These are phyloP conservation scores for Gymnosoma rotundatum DNA, from an alignment of 2,888 invertebrate species.

Conservation along the genomic window DNA sequence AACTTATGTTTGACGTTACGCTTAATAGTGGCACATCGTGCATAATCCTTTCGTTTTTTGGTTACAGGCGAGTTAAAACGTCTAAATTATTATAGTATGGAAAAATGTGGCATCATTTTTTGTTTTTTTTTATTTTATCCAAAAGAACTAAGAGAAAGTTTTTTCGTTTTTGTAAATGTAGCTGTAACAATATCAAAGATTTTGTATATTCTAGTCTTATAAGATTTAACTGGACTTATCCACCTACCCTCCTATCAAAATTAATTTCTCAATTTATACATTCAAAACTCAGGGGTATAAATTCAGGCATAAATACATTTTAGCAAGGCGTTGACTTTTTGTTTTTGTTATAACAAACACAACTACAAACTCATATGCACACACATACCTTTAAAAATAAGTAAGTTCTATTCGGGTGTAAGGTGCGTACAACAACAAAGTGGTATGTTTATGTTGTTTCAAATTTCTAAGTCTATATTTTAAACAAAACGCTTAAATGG, in stretches of 20 bases:
- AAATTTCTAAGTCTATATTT: slow-evolving; percentile 31
- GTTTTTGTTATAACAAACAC: slow-evolving; percentile 77
- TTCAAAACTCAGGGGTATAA: slow-evolving; percentile 16
- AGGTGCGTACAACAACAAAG: slow-evolving; percentile 23
- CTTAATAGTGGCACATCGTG: too few relatives aligned
- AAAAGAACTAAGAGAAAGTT: too few relatives aligned
- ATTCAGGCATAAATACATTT: slow-evolving; percentile 74
- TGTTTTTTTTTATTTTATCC: too few relatives aligned
- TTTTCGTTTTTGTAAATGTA: too few relatives aligned
- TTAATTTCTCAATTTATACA: background rate
- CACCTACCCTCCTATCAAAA: background rate
- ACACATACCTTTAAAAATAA: background rate
- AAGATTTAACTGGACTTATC: too few relatives aligned
- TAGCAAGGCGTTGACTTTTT: slow-evolving; percentile 81
- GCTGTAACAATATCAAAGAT: too few relatives aligned
- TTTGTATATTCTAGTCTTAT: too few relatives aligned
- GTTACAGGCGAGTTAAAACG: too few relatives aligned
- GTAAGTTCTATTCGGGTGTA: background rate
- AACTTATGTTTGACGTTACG: too few relatives aligned
- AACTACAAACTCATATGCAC: slow-evolving; percentile 33
- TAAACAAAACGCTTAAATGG: slow-evolving; percentile 37
- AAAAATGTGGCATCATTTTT: too few relatives aligned
- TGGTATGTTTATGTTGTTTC: slow-evolving; percentile 38
- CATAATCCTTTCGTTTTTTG: too few relatives aligned
- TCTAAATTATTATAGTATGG: too few relatives aligned